These are phyloP conservation scores for Tragelaphus strepsiceros DNA, from an alignment of 2,113 vertebrate species.

Conservation along the genomic window DNA sequence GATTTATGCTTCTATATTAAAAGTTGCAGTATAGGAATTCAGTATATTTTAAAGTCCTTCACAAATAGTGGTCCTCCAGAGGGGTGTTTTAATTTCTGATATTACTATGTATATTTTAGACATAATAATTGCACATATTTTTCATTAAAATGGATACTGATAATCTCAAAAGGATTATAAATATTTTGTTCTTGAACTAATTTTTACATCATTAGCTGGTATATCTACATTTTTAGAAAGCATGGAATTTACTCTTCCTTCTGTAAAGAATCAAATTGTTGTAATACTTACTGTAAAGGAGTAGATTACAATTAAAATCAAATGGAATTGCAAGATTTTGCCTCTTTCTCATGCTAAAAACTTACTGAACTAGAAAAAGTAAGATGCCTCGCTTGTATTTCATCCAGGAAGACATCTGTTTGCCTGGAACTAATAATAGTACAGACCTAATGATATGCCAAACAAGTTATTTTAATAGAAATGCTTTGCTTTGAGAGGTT, in stretches of 20 bases:
- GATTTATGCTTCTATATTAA: not conserved
- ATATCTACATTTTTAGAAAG: conserved; percentile 8
- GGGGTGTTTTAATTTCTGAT: not conserved
- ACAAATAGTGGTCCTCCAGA: not conserved
- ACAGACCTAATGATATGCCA: conserved; percentile 55
- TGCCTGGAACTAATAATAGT: conserved; percentile 73
- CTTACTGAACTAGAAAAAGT: conserved; percentile 45
- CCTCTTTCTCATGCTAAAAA: conserved; percentile 14
- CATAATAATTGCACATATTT: not conserved
- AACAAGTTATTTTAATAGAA: conserved; percentile 70
- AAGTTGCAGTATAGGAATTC: not conserved
- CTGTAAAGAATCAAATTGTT: not conserved
- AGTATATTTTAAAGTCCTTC: not conserved
- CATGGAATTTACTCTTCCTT: not conserved
- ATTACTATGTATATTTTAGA: not conserved
- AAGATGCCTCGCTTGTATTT: conserved; percentile 63
- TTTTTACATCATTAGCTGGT: not conserved
- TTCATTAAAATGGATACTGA: not conserved
- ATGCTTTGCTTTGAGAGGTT: conserved; percentile 63
- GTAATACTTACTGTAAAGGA: not conserved
- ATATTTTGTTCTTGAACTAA: not conserved
- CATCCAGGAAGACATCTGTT: conserved; percentile 74
- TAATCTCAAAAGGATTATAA: conserved; percentile 3
- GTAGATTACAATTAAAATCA: not conserved
- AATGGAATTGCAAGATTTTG: not conserved